phyloP scores from a whole-genome alignment of 2,113 vertebrate genomes.

The Echinops telfairi region DNA sequence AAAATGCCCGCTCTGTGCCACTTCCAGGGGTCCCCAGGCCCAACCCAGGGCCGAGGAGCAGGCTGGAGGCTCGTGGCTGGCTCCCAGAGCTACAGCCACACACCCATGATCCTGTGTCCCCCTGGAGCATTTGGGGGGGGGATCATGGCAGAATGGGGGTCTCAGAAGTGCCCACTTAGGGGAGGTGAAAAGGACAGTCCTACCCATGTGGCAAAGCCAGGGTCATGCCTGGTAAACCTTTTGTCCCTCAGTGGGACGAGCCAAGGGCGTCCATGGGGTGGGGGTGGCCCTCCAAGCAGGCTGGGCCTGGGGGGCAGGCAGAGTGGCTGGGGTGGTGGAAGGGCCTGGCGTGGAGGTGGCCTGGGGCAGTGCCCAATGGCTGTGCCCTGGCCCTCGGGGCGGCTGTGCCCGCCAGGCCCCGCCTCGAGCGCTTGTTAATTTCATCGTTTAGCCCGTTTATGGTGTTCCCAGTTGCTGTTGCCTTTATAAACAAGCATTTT shows the following conservation, averaged over 20 bases:
- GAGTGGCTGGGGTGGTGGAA: slow-evolving; percentile 70
- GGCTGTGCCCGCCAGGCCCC: slow-evolving; percentile 84
- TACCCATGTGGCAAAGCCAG: background rate
- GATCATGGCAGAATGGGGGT: background rate
- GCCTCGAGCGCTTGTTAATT: slow-evolving; percentile 93
- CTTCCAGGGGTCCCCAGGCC: background rate
- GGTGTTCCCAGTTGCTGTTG: slow-evolving; percentile 96
- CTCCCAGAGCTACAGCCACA: background rate
- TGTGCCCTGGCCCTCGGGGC: slow-evolving; percentile 4
- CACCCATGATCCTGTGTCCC: background rate
- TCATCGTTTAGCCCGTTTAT: slow-evolving; percentile 95
- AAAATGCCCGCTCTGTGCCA: background rate
- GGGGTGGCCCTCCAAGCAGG: background rate
- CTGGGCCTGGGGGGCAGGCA: slow-evolving; percentile 73
- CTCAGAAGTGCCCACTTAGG: background rate
- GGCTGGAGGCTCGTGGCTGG: background rate
- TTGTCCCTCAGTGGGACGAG: background rate
- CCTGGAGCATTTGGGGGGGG: background rate
- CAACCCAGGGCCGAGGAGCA: background rate
- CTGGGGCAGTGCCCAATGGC: slow-evolving; percentile 78
- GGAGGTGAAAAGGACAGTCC: background rate
- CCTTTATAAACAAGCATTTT: slow-evolving; percentile 98
- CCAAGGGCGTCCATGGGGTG: background rate
- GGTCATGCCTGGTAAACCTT: accelerated
- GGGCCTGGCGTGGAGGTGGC: slow-evolving; percentile 76